Evolutionary conservation across 30 jellyfish, hydroid and myxozoan genomes (phyloP).

Genomic region (Rhopilema esculentum): DNA sequence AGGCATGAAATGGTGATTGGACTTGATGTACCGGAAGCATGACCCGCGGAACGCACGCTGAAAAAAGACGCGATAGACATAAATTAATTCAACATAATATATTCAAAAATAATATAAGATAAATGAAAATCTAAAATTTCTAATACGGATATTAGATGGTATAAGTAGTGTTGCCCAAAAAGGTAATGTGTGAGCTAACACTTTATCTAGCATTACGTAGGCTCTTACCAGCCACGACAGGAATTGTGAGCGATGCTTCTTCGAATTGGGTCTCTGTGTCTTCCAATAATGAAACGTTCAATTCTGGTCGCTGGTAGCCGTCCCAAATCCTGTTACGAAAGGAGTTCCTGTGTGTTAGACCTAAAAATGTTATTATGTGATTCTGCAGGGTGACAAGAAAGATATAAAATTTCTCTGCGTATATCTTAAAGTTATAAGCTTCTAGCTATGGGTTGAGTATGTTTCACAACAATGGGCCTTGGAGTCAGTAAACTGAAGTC

Average conservation of each 20-base stretch:
- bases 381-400: background rate
- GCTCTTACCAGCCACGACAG: constrained; percentile 76
- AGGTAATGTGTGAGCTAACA: too few species aligned
- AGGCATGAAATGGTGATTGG: constrained; percentile 22
- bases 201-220: too few species aligned
- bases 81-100: too few species aligned
- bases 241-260: constrained; percentile 28
- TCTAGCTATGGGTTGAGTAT: too few species aligned
- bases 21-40: constrained; percentile 50
- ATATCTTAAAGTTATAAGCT: too few species aligned
- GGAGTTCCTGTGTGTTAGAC: background rate
- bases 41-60: constrained; percentile 58
- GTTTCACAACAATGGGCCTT: too few species aligned
- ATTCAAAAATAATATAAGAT: too few species aligned
- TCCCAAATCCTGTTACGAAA: constrained; percentile 81
- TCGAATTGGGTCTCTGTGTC: constrained; percentile 13
- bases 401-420: too few species aligned
- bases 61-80: background rate
- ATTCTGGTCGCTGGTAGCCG: constrained; percentile 85
- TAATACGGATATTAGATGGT: too few species aligned
- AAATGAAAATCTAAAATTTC: too few species aligned
- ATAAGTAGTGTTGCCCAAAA: too few species aligned
- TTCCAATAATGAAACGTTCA: constrained; percentile 78
- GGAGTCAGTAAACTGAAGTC: too few species aligned
- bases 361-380: background rate